These are phyloP conservation scores for Tichodroma muraria DNA, from an alignment of 2,113 vertebrate species.

Conservation along the genomic window DNA sequence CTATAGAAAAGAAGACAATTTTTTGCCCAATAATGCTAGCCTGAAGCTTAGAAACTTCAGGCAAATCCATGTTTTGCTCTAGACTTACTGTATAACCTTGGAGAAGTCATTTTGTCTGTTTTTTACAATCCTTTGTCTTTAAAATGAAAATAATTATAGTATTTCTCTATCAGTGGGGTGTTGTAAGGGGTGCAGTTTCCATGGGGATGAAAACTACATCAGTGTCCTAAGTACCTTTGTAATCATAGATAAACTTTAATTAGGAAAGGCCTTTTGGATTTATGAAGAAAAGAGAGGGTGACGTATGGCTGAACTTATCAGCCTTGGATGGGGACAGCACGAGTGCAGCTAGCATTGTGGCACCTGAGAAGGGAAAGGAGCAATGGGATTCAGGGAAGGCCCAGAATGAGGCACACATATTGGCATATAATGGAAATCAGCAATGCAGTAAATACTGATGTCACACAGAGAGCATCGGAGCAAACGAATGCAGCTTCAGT, in stretches of 20 bases:
- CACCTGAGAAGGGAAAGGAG: neutral
- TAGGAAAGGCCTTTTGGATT: neutral
- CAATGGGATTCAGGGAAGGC: neutral
- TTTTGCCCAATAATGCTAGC: neutral
- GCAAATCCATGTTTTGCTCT: neutral
- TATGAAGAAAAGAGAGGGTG: neutral
- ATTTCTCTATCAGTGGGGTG: neutral
- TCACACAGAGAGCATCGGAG: neutral
- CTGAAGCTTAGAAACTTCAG: neutral
- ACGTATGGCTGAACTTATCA: neutral
- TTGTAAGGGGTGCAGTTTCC: neutral
- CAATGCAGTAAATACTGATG: neutral
- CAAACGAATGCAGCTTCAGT: neutral
- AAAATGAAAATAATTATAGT: neutral
- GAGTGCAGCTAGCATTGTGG: neutral
- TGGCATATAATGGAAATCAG: neutral
- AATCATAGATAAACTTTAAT: neutral
- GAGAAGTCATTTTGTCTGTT: neutral
- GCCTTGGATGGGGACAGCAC: neutral
- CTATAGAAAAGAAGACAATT: neutral
- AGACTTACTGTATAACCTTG: neutral
- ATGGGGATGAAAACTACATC: neutral
- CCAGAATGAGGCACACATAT: neutral
- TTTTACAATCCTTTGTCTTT: neutral
- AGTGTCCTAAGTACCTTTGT: neutral